Conservation (phyloP, 2,113 vertebrate genomes). For the Illadopsis cleaveri region DNA sequence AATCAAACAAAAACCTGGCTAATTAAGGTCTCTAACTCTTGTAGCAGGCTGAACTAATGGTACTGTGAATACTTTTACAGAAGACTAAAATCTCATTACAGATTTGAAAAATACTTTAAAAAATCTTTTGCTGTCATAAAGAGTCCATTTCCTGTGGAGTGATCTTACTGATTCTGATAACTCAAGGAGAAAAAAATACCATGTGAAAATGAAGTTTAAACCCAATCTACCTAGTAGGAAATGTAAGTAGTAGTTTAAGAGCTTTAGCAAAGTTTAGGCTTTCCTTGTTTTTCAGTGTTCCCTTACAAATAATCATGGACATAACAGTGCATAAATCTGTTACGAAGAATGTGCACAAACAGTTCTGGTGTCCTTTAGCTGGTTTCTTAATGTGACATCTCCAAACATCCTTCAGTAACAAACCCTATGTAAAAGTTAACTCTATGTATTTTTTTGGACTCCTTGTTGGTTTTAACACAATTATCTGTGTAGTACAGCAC, state of each 20-base stretch:
- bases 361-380: not conserved
- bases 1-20: not conserved
- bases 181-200: not conserved
- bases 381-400: not conserved
- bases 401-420: not conserved
- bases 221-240: not conserved
- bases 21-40: not conserved
- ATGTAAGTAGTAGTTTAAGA: not conserved
- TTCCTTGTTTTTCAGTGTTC: not conserved
- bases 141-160: not conserved
- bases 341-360: accelerated
- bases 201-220: not conserved
- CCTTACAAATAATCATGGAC: not conserved
- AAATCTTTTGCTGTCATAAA: not conserved
- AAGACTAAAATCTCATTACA: not conserved
- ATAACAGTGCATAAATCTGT: not conserved
- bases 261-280: not conserved
- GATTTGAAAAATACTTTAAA: not conserved
- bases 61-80: not conserved
- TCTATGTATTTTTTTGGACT: not conserved
- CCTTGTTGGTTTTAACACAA: not conserved
- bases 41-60: not conserved
- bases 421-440: not conserved
- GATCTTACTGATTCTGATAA: not conserved
- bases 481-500: accelerated